These are phyloP conservation scores for Diceros bicornis DNA, from an alignment of 2,797 vertebrate genomes.

Conservation along the genomic window DNA sequence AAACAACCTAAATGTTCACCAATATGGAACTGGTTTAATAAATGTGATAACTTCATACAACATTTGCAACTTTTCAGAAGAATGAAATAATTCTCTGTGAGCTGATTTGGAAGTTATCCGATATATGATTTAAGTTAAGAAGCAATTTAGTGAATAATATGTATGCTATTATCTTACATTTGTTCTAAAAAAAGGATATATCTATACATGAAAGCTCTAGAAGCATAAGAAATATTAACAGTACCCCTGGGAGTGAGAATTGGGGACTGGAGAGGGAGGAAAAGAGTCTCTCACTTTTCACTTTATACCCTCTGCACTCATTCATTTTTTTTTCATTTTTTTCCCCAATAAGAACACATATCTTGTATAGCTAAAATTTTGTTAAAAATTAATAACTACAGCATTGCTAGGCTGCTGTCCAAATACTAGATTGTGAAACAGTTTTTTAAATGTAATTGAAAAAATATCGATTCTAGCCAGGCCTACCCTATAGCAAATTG, in stretches of 20 bases:
- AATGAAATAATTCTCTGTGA: background rate
- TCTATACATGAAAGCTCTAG: background rate
- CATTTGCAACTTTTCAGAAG: conserved; percentile 2
- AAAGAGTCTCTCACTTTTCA: background rate
- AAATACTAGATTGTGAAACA: background rate
- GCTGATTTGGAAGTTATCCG: background rate
- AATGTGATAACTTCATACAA: background rate
- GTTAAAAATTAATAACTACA: conserved; percentile 56
- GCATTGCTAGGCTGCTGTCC: conserved; percentile 19
- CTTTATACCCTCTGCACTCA: background rate
- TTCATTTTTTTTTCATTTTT: background rate
- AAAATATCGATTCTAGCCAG: conserved; percentile 15
- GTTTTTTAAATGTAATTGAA: conserved; percentile 54
- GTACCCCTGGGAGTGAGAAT: background rate
- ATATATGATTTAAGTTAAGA: conserved; percentile 45
- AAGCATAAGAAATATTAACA: conserved; percentile 13
- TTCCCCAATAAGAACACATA: background rate
- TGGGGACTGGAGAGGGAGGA: background rate
- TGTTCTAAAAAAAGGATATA: background rate
- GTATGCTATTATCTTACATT: background rate
- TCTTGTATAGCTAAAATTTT: conserved; percentile 11
- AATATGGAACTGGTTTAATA: conserved; percentile 24
- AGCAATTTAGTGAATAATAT: conserved; percentile 37
- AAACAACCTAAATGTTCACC: conserved; percentile 13
- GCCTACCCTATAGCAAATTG: background rate